Evolutionary conservation across 2,888 invertebrate genomes (phyloP), one percentile per base, ranked within the genome.

Genomic region (Dryococelus australis): DNA sequence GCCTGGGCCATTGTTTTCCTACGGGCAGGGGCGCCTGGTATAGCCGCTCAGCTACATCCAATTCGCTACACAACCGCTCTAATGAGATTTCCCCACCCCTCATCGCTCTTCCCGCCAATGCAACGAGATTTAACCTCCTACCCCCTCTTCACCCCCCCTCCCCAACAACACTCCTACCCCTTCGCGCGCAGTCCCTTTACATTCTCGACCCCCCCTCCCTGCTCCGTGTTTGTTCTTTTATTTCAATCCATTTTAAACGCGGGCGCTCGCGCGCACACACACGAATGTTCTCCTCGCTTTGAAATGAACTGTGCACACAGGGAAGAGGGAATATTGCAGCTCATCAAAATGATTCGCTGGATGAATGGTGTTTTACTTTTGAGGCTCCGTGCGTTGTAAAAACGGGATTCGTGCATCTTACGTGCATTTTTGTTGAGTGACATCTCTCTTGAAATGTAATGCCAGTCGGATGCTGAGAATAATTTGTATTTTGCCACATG

Each of bases 61-160:
- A 86, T 86, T 78, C 86, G 88, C 88, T 85, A 86, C 88, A 85
- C 86, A 84, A 88, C 88, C 88, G 86, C 86, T 87, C 88, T 88
- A 88, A 88, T 88, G 88, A 88, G 88, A 88, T 88, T 88, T 88
- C 87, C 88, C 86, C 79, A 65, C 47, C 87, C 87, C 87, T 53
- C 86, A 53, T 0, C n/a, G 65, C 65, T 83, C 35, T n/a, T 16
- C 83, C 35, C 88, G 87, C 88, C 88, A 87, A 88, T 88, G 87
- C 87, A 88, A 88, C 88, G 88, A 88, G 88, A 88, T 88, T 88
- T 88, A 53, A 85, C 86, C 65, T 47, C 47, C 47, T 9, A 9
- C 65, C 65, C 10, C 65, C 65, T 20, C 65, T 24, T n/a, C n/a
- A 20, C 6, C 65, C 65, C 65, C 20, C n/a, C n/a, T 65, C n/a